Conservation (phyloP, 2,113 vertebrate genomes). For the Ailurus styani region DNA sequence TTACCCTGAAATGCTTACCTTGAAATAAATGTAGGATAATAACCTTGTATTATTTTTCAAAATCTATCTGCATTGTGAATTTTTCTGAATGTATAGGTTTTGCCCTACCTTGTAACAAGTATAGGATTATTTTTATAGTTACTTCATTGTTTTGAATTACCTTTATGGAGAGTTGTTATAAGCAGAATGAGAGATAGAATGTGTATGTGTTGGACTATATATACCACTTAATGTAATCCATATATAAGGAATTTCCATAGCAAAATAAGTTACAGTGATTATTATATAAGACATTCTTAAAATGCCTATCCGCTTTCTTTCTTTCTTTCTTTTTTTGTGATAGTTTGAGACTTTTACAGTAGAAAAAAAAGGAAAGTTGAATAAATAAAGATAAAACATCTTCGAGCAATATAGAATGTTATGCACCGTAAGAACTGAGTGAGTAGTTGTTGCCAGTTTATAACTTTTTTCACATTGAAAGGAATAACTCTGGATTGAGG, state of each 20-base stretch:
- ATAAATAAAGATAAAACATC: background rate
- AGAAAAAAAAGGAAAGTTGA: slow-evolving; percentile 20
- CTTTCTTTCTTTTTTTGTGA: background rate
- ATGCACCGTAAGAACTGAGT: background rate
- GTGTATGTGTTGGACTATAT: background rate
- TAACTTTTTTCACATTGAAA: slow-evolving; percentile 63
- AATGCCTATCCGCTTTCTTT: fast-evolving
- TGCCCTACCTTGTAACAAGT: background rate
- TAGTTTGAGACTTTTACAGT: background rate
- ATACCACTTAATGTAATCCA: background rate
- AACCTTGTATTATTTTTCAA: background rate
- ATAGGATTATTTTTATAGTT: background rate
- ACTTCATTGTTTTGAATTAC: background rate
- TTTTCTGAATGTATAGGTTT: background rate
- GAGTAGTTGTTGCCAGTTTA: slow-evolving; percentile 27
- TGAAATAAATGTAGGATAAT: background rate
- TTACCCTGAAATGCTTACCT: background rate
- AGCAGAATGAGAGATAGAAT: background rate
- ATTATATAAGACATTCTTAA: background rate
- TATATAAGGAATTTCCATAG: background rate
- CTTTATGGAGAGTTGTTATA: background rate
- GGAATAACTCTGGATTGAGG: slow-evolving; percentile 52
- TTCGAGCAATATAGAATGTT: background rate
- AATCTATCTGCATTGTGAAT: background rate
- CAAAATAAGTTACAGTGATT: background rate